These are phyloP conservation scores for Zootermopsis nevadensis DNA, from an alignment of 2,888 invertebrate species.

Conservation along the genomic window DNA sequence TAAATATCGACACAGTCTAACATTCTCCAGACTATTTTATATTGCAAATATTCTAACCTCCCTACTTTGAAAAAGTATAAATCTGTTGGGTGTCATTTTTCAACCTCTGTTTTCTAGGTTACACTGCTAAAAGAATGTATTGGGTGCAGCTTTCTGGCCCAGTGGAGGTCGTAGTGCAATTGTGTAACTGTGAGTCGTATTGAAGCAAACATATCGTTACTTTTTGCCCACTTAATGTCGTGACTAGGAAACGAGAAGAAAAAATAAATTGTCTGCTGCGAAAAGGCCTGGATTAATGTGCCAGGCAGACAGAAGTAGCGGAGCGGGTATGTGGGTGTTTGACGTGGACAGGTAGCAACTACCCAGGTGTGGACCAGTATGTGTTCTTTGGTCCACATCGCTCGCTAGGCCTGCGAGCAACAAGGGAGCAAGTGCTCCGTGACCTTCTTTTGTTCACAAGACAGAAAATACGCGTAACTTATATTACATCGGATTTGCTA, in stretches of 20 bases:
- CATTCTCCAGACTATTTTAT: too few relatives aligned
- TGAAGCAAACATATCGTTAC: background rate
- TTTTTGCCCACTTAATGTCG: background rate
- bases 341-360: slow-evolving; percentile 21
- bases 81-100: too few relatives aligned
- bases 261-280: background rate
- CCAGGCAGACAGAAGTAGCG: background rate
- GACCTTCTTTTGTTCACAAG: background rate
- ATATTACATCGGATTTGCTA: too few relatives aligned
- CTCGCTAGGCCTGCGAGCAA: background rate
- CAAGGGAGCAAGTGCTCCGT: background rate
- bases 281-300: background rate
- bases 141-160: background rate
- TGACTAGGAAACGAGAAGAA: slow-evolving; percentile 8
- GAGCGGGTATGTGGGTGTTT: slow-evolving; percentile 10
- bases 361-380: slow-evolving; percentile 29
- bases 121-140: too few relatives aligned
- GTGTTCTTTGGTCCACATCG: slow-evolving; percentile 24
- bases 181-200: background rate
- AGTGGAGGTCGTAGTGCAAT: background rate
- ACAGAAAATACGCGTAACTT: background rate
- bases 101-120: too few relatives aligned
- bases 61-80: too few relatives aligned
- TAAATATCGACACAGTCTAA: too few relatives aligned
- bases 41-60: too few relatives aligned